phyloP scores from a whole-genome alignment of 1,140 invertebrate genomes.

The Heliconius himera region DNA sequence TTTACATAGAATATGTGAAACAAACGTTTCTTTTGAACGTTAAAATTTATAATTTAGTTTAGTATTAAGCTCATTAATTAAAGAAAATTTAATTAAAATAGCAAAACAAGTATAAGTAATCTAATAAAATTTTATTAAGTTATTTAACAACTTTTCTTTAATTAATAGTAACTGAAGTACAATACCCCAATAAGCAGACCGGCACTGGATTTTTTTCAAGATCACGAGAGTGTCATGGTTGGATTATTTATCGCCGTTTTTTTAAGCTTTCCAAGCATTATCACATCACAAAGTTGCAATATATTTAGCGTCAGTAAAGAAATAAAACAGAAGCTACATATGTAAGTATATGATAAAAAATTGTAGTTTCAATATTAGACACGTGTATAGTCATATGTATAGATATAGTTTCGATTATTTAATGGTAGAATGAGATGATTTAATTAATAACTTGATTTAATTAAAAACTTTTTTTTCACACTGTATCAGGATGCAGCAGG shows the following conservation, averaged over 20 bases:
- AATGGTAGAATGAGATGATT: not conserved
- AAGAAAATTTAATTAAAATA: not conserved
- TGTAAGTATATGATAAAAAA: not conserved
- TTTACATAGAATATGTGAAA: too few relatives aligned
- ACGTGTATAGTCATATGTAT: too few relatives aligned
- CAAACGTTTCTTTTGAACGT: too few relatives aligned
- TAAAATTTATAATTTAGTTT: too few relatives aligned
- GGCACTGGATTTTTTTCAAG: constrained; percentile 25
- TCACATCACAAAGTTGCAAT: constrained; percentile 32
- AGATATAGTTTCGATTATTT: not conserved
- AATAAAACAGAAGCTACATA: constrained; percentile 24
- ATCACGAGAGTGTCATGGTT: constrained; percentile 28
- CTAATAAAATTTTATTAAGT: not conserved
- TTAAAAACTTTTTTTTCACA: not conserved
- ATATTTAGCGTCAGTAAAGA: constrained; percentile 28
- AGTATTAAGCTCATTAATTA: not conserved
- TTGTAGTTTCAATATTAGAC: not conserved
- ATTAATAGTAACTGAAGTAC: not conserved
- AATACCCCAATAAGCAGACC: constrained; percentile 23
- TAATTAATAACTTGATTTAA: too few relatives aligned
- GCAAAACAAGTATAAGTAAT: not conserved
- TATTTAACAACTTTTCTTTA: not conserved
- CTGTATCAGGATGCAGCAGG: too few relatives aligned
- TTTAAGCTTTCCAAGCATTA: constrained; percentile 30
- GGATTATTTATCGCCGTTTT: constrained; percentile 36